A percentile compares a stretch with the other conserved stretches of the same genome.
These are phyloP conservation scores for Sinopyrophorus schimmeli DNA, from an alignment of 2,888 invertebrate genomes.

Conservation along the genomic window DNA sequence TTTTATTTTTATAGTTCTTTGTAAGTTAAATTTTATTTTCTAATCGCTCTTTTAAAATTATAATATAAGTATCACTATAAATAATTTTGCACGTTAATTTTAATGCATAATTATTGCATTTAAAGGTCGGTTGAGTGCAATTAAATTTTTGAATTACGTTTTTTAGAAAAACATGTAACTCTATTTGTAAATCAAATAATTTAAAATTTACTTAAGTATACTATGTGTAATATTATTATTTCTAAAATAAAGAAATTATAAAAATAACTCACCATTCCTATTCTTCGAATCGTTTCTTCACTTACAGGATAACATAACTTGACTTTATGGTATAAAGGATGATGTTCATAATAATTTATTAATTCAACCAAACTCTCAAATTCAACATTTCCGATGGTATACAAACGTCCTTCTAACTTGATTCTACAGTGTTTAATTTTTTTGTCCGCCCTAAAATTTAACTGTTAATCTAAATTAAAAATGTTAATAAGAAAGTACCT, in stretches of 20 bases:
- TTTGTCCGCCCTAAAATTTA: constrained; percentile 74
- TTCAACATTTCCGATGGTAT: constrained; percentile 86
- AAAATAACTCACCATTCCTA: constrained; percentile 62
- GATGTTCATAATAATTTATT: constrained; percentile 87
- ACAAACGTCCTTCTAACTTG: constrained; percentile 87
- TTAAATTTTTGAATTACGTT: constrained; percentile 37
- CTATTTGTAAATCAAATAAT: constrained; percentile 17
- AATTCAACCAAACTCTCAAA: constrained; percentile 97
- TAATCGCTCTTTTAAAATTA: no score
- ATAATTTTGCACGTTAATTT: no score
- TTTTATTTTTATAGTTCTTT: no score
- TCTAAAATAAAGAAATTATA: constrained; percentile 8
- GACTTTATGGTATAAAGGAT: constrained; percentile 89
- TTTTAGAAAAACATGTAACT: neutral
- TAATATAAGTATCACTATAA: no score
- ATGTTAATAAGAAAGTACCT: constrained; percentile 59
- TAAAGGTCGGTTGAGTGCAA: constrained; percentile 50
- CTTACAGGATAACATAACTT: constrained; percentile 84
- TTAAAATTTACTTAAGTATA: no score
- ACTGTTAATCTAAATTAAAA: constrained; percentile 2
- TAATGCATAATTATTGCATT: no score
- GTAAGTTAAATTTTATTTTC: no score
- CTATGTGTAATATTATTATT: neutral
- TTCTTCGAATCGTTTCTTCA: constrained; percentile 69
- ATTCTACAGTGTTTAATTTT: constrained; percentile 97